Evolutionary conservation across 1,140 invertebrate species (phyloP), one percentile per base, ranked within the genome.

Genomic region (Cyclargus thomasi): DNA sequence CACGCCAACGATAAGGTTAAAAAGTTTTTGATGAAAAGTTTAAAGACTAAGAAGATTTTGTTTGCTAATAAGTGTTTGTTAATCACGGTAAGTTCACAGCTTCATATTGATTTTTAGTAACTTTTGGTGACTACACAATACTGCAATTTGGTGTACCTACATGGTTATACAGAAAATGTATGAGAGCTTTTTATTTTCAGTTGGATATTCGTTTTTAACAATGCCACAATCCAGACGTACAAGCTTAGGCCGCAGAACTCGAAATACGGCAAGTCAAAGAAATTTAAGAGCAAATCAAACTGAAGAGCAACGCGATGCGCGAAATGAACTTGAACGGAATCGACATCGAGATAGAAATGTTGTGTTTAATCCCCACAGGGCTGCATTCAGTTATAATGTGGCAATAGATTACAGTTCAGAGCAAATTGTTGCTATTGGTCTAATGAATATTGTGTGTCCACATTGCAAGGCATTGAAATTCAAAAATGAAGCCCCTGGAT

Each of bases 301-400:
- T 70, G 73, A 74, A 8, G 67, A 69, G 71, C 66, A 72, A 70
- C n/a, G n/a, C n/a, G n/a, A n/a, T n/a, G n/a, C n/a, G n/a, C n/a
- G n/a, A n/a, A n/a, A n/a, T n/a, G n/a, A n/a, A n/a, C n/a, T n/a
- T n/a, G n/a, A n/a, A n/a, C n/a, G n/a, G n/a, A n/a, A n/a, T n/a
- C n/a, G n/a, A n/a, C n/a, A n/a, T n/a, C 62, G 62, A 62, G 62
- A 74, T 74, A 67, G 64, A 70, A 67, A 66, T 70, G 29, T 70
- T 70, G 39, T 29, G n/a, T 73, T 73, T 59, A 69, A 63, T 20
- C 57, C 67, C 62, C 11, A 69, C 20, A 29, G 7, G 10, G 36
- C 57, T 67, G 65, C 72, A 67, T 71, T 74, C 7, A 65, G 16
- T 67, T 67, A 71, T 67, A 64, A 74, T 53, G 57, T 53, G 35